Conservation (phyloP, 1,140 invertebrate species). For the Bathynomus jamesi region DNA sequence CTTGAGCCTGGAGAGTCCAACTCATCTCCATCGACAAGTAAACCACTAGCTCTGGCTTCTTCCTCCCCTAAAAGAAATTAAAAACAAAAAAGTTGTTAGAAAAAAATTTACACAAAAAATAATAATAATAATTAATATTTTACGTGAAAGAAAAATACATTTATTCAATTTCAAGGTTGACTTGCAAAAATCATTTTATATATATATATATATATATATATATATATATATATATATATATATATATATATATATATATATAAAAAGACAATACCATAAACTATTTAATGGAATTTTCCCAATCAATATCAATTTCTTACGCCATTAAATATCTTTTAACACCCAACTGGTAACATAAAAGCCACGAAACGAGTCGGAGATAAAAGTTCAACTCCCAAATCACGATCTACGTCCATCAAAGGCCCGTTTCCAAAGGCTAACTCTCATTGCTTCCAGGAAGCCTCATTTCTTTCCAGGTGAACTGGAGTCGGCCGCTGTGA, state of each 20-base stretch:
- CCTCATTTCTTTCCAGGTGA: neutral
- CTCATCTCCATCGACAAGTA: slow-evolving; percentile 20
- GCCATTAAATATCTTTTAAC: neutral
- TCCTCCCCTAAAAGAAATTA: slow-evolving; percentile 30
- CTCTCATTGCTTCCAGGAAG: neutral
- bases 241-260: too few species aligned
- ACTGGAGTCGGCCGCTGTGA: neutral
- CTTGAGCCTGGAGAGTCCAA: slow-evolving; percentile 26
- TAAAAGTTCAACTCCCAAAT: neutral
- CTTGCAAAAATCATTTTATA: too few species aligned
- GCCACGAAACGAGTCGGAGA: neutral
- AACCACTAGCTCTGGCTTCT: slow-evolving; percentile 23
- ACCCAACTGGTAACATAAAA: neutral
- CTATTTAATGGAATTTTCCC: neutral
- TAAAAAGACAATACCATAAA: too few species aligned
- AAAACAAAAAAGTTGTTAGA: neutral
- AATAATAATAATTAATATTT: slow-evolving; percentile 3
- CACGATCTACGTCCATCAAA: neutral
- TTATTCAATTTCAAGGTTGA: too few species aligned
- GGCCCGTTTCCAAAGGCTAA: neutral
- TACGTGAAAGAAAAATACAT: too few species aligned
- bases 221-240: too few species aligned
- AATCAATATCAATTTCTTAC: neutral
- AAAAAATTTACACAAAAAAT: neutral
- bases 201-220: too few species aligned